phyloP scores from a whole-genome alignment of 35 echinoderm and acorn worm species.

The Ophioderma brevispina region DNA sequence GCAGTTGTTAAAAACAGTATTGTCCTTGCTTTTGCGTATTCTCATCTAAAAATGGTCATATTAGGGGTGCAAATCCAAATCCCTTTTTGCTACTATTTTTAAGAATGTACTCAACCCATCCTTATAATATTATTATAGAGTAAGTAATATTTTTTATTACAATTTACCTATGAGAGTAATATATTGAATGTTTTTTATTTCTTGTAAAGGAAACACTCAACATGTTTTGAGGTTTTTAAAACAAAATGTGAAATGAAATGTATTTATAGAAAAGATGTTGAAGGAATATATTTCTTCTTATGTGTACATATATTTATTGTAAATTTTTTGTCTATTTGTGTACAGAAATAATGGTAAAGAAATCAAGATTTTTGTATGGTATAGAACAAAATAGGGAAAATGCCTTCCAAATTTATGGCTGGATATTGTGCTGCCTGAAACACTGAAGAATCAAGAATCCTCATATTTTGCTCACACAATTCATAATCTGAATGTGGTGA shows the following conservation, averaged over 20 bases:
- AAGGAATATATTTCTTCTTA: conserved; percentile 9
- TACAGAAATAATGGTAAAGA: neutral
- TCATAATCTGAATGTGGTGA: too few relatives aligned
- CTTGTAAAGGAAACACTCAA: neutral
- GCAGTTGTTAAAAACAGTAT: neutral
- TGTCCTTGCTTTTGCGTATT: neutral
- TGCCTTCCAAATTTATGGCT: neutral
- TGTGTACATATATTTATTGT: conserved; percentile 15
- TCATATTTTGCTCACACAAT: neutral
- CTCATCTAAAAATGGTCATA: neutral
- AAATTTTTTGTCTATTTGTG: neutral
- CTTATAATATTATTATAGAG: too few relatives aligned
- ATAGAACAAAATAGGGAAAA: neutral
- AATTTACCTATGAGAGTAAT: neutral
- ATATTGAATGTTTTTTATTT: neutral
- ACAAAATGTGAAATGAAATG: neutral
- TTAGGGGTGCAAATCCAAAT: neutral
- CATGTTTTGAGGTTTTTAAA: neutral
- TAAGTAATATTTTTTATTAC: conserved; percentile 16
- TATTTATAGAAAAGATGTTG: neutral
- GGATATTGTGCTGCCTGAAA: neutral
- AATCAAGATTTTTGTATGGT: neutral
- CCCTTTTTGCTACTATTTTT: neutral
- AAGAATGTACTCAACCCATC: too few relatives aligned
- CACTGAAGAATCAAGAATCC: neutral